Evolutionary conservation across 2,888 invertebrate genomes (phyloP), one percentile per base, ranked within the genome.

Genomic region (Muscina levida): DNA sequence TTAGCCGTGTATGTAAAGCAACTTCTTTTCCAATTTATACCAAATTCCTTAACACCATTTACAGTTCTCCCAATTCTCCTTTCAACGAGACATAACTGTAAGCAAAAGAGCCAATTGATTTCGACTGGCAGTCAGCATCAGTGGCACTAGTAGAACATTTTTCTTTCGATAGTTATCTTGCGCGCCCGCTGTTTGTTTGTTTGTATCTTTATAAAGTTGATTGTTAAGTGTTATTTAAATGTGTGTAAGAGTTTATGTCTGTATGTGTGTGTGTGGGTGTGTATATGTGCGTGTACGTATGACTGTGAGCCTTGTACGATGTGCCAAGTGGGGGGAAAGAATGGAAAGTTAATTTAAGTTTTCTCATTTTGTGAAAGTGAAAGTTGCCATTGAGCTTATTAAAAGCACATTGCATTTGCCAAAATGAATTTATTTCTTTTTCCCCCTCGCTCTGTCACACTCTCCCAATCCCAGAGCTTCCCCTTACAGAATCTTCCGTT

Each of bases 351-450:
- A 74, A 81, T 81, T 77, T 74, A 77, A 81, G 70, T 80, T 80
- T 80, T 80, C 76, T 70, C 76, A 80, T 80, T 81, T 81, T 56
- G 67, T 53, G 67, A 77, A 77, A 77, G 71, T 76, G 76, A 80
- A 80, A 79, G 76, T 76, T 76, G 72, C 76, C 72, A 80, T 76
- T 80, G 72, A 76, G 79, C 76, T 80, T 76, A 68, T 80, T 76
- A 72, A 79, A 79, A 76, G 62, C 65, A 70, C 75, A 75, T 76
- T 79, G 72, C 72, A 79, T 72, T 72, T 72, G 42, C 24, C 42
- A 57, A 68, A 65, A 17, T 59, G 22, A 67, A 67, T 51, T 51
- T 67, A 37, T 67, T 67, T 51, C 48, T 57, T 70, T 66, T 53
- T 26, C n/a, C 51, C 26, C 51, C 70, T 70, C 46, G 3, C 51